Evolutionary conservation across 2,797 vertebrate species (phyloP).

Genomic region (Enteromius mattozi): DNA sequence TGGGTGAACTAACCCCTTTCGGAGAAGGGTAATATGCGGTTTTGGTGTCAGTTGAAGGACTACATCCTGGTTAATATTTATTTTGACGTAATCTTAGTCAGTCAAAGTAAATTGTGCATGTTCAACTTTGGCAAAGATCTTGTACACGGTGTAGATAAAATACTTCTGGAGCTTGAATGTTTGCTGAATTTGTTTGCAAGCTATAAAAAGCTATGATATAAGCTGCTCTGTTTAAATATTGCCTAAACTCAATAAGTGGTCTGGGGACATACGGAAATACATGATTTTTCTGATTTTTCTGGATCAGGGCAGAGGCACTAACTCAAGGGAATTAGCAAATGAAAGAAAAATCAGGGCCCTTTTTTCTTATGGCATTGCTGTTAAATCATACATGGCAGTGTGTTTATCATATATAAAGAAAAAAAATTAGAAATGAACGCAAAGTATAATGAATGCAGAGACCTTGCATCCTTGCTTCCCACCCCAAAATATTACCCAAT

Average conservation of each 20-base stretch:
- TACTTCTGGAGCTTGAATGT: not conserved
- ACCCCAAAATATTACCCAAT: not conserved
- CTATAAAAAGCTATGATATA: not conserved
- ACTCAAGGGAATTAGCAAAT: not conserved
- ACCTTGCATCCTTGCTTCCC: not conserved
- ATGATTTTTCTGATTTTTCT: not conserved
- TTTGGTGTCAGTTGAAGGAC: not conserved
- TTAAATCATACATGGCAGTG: not conserved
- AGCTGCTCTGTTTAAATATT: not conserved
- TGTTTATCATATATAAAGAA: not conserved
- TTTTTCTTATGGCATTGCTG: constrained; percentile 1
- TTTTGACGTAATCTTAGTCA: not conserved
- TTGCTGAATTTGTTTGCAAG: not conserved
- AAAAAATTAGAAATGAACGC: not conserved
- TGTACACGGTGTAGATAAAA: not conserved
- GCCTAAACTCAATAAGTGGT: too few relatives aligned
- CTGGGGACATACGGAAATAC: not conserved
- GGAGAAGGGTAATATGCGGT: not conserved
- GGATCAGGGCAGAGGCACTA: constrained; percentile 23
- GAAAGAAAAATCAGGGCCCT: not conserved
- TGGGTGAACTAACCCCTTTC: not conserved
- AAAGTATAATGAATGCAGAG: not conserved
- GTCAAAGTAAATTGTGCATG: not conserved
- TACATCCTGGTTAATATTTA: not conserved
- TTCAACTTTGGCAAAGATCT: not conserved